Conservation (phyloP, 2,113 vertebrate species). For the Grallaria varia region DNA sequence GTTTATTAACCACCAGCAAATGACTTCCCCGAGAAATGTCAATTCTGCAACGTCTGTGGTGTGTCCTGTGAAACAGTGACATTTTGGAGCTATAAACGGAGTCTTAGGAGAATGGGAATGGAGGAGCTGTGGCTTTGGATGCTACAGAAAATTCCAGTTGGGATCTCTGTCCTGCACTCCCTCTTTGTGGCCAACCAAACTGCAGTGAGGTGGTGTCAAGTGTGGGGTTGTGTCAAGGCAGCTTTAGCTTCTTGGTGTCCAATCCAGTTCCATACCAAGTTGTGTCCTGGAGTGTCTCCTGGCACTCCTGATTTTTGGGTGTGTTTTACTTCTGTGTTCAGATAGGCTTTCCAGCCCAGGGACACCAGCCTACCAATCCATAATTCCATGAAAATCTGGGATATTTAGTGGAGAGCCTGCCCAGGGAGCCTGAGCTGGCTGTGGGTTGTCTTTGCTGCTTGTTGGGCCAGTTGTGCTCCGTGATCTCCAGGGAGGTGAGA, state of each 20-base stretch:
- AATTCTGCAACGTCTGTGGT: background rate
- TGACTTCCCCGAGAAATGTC: background rate
- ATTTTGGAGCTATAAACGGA: background rate
- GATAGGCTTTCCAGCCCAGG: background rate
- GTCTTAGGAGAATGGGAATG: background rate
- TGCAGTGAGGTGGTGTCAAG: background rate
- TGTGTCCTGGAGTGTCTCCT: background rate
- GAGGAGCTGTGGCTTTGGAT: background rate
- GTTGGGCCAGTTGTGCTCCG: background rate
- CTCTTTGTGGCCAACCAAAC: fast-evolving
- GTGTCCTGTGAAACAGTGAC: background rate
- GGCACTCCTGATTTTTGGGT: background rate
- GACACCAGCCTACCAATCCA: background rate
- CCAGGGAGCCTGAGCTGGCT: background rate
- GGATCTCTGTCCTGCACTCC: background rate
- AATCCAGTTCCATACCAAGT: fast-evolving
- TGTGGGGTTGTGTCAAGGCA: fast-evolving
- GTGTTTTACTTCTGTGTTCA: background rate
- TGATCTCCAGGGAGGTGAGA: background rate
- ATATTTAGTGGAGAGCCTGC: fast-evolving
- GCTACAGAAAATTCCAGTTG: background rate
- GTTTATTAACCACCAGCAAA: background rate
- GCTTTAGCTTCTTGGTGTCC: background rate
- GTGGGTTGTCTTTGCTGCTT: background rate
- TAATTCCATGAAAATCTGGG: background rate